These are phyloP conservation scores for Agrochola lota DNA, from an alignment of 2,888 invertebrate genomes.

Conservation along the genomic window DNA sequence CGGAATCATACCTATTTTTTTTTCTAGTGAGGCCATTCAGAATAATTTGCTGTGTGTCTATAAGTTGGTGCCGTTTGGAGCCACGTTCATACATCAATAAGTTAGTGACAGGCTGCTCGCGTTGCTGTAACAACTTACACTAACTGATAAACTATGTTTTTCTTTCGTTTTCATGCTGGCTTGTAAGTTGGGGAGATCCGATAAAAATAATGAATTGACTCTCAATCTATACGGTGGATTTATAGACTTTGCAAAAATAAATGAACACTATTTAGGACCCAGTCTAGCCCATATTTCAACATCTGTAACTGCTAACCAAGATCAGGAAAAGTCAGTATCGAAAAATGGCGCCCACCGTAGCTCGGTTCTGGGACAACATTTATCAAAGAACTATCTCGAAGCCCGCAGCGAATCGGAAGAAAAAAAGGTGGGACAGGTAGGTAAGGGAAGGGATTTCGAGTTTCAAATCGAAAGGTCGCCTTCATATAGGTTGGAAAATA, in stretches of 20 bases:
- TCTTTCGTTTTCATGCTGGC: conserved; percentile 28
- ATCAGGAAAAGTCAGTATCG: conserved; percentile 38
- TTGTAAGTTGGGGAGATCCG: conserved; percentile 5
- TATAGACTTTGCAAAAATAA: conserved; percentile 7
- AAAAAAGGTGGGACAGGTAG: conserved; percentile 28
- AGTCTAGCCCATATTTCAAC: conserved; percentile 36
- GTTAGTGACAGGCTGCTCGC: conserved; percentile 34
- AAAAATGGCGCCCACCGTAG: conserved; percentile 39
- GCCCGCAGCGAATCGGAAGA: conserved; percentile 26
- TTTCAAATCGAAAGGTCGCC: conserved; percentile 36
- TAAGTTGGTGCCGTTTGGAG: not conserved
- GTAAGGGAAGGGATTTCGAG: conserved; percentile 29
- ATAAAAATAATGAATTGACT: conserved; percentile 32
- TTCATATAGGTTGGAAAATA: conserved; percentile 13
- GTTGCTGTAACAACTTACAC: conserved; percentile 44
- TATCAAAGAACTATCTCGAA: conserved; percentile 51
- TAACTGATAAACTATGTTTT: conserved; percentile 55
- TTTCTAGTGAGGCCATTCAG: not conserved
- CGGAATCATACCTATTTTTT: not conserved
- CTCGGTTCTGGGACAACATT: conserved; percentile 34
- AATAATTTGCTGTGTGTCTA: conserved; percentile 9
- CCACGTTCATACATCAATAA: conserved; percentile 47
- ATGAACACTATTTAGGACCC: not conserved
- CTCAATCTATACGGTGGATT: conserved; percentile 8
- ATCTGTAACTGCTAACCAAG: conserved; percentile 8